Conservation (phyloP, 2,113 vertebrate genomes). For the Anolis carolinensis region DNA sequence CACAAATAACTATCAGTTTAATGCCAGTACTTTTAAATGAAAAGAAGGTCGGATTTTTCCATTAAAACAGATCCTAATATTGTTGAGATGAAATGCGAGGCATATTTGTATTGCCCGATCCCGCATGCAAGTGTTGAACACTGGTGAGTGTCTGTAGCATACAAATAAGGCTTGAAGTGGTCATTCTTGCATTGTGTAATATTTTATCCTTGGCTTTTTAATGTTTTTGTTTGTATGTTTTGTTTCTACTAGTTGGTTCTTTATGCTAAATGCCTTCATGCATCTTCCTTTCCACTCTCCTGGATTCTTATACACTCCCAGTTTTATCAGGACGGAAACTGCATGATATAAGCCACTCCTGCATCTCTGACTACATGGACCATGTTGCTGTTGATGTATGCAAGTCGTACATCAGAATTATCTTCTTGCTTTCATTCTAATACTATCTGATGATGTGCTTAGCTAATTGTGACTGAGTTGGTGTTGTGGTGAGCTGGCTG, state of each 20-base stretch:
- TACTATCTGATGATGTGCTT: neutral
- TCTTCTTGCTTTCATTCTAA: neutral
- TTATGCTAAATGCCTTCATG: neutral
- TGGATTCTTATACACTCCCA: neutral
- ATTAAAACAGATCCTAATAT: conserved; percentile 81
- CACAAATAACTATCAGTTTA: conserved; percentile 49
- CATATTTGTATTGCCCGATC: neutral
- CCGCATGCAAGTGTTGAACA: neutral
- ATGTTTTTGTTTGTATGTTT: neutral
- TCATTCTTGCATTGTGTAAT: neutral
- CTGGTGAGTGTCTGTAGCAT: neutral
- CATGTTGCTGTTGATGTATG: neutral
- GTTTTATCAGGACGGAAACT: neutral
- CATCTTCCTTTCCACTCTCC: too few species aligned
- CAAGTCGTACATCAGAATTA: neutral
- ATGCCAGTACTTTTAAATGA: conserved; percentile 76
- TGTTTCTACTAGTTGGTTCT: neutral
- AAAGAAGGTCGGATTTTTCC: conserved; percentile 72
- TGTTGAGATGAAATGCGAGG: conserved; percentile 31
- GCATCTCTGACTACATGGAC: neutral
- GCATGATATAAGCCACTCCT: neutral
- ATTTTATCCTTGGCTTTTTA: neutral
- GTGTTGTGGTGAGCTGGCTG: neutral
- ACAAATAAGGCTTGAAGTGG: neutral
- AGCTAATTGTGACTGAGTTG: neutral